Evolutionary conservation across 2,888 invertebrate genomes (phyloP), one percentile per base, ranked within the genome.

Genomic region (Machimus rusticus): DNA sequence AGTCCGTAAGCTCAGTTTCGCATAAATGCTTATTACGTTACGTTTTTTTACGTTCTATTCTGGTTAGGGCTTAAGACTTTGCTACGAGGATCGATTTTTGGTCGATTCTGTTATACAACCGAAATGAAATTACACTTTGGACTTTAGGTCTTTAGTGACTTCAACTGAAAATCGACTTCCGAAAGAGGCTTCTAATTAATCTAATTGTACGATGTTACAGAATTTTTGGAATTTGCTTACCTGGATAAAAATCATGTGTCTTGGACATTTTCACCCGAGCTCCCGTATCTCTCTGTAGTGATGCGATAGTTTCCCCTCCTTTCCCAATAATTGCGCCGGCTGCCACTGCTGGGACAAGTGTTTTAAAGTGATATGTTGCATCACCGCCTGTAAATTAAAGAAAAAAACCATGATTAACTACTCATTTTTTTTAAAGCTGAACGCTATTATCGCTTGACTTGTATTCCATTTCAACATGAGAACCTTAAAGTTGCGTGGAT

Each of bases 311-410:
- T 93, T 99, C 99, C 90, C 99, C 99, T 77, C 99, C 99, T 94
- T 99, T 99, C 91, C 99, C 99, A 93, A 99, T 99, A 93, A 99
- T 99, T 93, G 99, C 99, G 90, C 99, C 99, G 87, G 99, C 99
- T 90, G 99, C 99, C 94, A 97, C 97, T 89, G 98, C 97, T 89
- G 99, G 99, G 92, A 99, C 98, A 94, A 99, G 94, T 91, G 98
- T 97, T 94, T 99, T 99, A 94, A 99, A 97, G 94, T 99, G 98
- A 94, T 96, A 97, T 92, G 96, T 96, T 88, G 96, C 96, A 95
- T 97, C 97, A 94, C 96, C 96, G 92, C 95, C 95, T 87, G 66
- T 37, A 86, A 76, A 51, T n/a, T 66, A 16, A 57, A 57, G 23
- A 57, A 8, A 57, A 1, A 9, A 57, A 5, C 12, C 1, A 8